Base-by-base conservation (phyloP, 2,888 invertebrate species). In the Homarus gammarus region DNA sequence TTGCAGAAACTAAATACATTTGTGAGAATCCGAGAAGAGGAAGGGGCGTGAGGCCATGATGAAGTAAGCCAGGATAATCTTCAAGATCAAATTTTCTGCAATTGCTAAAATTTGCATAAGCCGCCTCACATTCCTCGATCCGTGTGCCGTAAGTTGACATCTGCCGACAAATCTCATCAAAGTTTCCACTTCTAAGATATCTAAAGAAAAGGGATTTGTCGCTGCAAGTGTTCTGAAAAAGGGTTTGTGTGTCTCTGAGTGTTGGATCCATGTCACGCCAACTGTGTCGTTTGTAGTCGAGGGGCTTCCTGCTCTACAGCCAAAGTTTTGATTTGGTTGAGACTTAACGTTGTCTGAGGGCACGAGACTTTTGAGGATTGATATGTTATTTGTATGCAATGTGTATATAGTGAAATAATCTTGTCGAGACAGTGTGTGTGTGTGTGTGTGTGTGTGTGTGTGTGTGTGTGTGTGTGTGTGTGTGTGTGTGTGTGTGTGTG, bases 81-180 rank as follows among this genome's bases (percentile, higher is more conserved):
- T 56, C 61, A 56, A 84, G 84, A 84, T 84, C 84, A 84, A 84
- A 84, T 84, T 84, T 84, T 84, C 73, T 84, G 84, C 84, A 84
- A 75, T 84, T 84, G 84, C 84, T 51, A 27, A 68, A 61, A 75
- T 84, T 84, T 84, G 75, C 84, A 84, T 84, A 84, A 84, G 56
- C 84, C 84, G 56, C 44, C 75, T 84, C 51, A 73, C 56, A 73
- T 73, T 61, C 75, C 51, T n/a, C 84, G 84, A 84, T 56, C 84
- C 75, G 51, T 72, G 73, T 75, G 84, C 84, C 72, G 72, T 75
- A 84, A 75, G 73, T 27, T 61, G 84, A 84, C 84, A 84, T 56
- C 84, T 84, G 38, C 73, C 73, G 75, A 75, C 73, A 73, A 75
- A 84, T 84, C 84, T 84, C 84, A 84, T 84, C 84, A 75, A 84